These are phyloP conservation scores for Rhineura floridana DNA, from an alignment of 2,113 vertebrate species.

Conservation along the genomic window DNA sequence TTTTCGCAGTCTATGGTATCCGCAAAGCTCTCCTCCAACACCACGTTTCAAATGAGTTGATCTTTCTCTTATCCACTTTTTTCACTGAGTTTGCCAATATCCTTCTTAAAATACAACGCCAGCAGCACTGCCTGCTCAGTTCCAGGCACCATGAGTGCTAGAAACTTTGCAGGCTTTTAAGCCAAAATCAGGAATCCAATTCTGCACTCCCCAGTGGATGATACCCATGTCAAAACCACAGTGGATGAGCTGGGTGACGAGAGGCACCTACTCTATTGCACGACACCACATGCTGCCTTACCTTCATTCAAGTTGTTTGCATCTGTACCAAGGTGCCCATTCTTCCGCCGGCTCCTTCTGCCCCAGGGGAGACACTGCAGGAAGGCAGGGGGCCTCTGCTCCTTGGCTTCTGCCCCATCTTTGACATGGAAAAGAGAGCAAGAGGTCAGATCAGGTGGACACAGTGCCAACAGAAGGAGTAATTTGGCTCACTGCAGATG, in stretches of 20 bases:
- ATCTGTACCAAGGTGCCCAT: not conserved
- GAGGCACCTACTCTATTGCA: not conserved
- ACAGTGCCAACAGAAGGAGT: not conserved
- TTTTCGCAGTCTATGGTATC: too few species aligned
- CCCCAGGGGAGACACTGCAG: slow-evolving; percentile 59
- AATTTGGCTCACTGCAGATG: not conserved
- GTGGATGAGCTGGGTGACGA: too few species aligned
- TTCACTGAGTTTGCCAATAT: too few species aligned
- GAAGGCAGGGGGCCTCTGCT: slow-evolving; percentile 52
- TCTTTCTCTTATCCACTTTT: too few species aligned
- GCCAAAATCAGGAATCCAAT: not conserved
- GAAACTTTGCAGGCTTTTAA: not conserved
- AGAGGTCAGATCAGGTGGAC: not conserved
- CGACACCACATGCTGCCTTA: not conserved
- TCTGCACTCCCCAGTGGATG: not conserved
- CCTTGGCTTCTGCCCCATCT: slow-evolving; percentile 31
- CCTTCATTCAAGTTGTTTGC: slow-evolving; percentile 38
- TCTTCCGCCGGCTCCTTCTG: slow-evolving; percentile 39
- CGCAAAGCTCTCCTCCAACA: too few species aligned
- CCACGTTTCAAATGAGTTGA: too few species aligned
- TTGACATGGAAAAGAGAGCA: slow-evolving; percentile 43
- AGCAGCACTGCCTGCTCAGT: not conserved
- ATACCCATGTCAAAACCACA: not conserved
- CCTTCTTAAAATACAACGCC: not conserved
- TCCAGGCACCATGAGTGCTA: not conserved